A percentile compares a stretch with the other conserved stretches of the same genome.
Evolutionary conservation across 2,888 invertebrate species (phyloP).

Genomic region (Sarcophaga caerulescens): DNA sequence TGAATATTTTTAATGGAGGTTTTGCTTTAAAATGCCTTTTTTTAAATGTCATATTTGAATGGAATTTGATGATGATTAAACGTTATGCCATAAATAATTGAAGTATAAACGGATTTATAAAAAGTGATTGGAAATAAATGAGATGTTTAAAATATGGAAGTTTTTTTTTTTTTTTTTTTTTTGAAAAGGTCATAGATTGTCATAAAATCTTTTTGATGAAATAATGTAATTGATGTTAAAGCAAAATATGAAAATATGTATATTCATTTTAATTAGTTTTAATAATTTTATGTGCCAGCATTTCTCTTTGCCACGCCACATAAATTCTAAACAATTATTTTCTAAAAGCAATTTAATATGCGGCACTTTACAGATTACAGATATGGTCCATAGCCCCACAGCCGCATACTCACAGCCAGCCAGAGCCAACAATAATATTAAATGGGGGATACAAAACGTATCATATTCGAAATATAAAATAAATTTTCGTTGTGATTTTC

Average conservation of each 20-base stretch:
- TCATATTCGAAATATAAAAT: background rate
- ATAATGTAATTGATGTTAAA: no score
- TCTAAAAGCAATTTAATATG: constrained; percentile 33
- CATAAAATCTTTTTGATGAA: no score
- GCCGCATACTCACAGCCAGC: background rate
- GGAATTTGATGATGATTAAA: no score
- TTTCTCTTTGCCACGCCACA: constrained; percentile 24
- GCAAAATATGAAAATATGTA: background rate
- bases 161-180: no score
- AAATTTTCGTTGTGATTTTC: background rate
- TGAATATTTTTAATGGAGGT: no score
- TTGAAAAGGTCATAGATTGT: no score
- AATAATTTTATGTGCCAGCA: background rate
- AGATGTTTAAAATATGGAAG: no score
- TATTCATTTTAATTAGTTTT: background rate
- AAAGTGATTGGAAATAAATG: no score
- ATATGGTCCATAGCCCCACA: constrained; percentile 25
- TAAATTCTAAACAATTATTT: constrained; percentile 54
- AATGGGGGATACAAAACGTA: background rate
- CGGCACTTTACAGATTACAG: constrained; percentile 47
- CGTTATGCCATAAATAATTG: no score
- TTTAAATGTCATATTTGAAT: no score
- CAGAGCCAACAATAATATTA: background rate
- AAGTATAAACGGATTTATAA: no score
- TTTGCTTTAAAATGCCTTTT: no score